Evolutionary conservation across 1,140 invertebrate species (phyloP), one percentile per base, ranked within the genome.

Genomic region (Lordiphosa collinella): DNA sequence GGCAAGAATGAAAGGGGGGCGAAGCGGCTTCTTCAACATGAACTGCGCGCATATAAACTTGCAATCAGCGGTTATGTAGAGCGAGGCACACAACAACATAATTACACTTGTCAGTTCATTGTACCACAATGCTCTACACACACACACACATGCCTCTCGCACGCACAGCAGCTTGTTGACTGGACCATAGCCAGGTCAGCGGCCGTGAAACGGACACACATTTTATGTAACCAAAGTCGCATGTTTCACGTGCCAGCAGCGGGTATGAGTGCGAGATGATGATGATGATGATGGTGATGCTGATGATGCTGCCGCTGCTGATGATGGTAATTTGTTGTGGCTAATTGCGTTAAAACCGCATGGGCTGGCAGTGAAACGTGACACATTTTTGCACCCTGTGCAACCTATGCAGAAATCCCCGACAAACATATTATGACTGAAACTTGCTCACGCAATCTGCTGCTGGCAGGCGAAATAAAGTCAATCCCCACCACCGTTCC

Each of bases 81-180:
- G 56, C 49, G 38, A 31, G 46, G 34, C 25, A 51, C 38, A 25
- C 46, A 52, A 64, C 61, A 80, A 82, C 70, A 80, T 80, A 80
- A 80, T 80, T 75, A 82, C 70, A 80, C 75, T 80, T 80, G 75
- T 80, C 75, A 80, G 75, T 80, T 80, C 75, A 80, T 80, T 80
- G 76, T 80, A 68, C 75, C 75, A 75, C 75, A 80, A 75, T 70
- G 71, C 54, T 43, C 37, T 49, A 55, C 40, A 43, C 59, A 47
- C 43, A 53, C 18, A 44, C 37, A 37, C 34, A 57, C 56, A 38
- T 18, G 18, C 18, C 2, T 18, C 49, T 54, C 4, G 40, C 37
- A 31, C 14, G n/a, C 25, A 2, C 37, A 3, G 3, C 8, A 14
- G 41, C 44, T 47, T 11, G 25, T 10, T 36, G 11, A 32, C 43